Evolutionary conservation across 1,140 invertebrate species (phyloP).

Genomic region (Tetraneura akinire): DNA sequence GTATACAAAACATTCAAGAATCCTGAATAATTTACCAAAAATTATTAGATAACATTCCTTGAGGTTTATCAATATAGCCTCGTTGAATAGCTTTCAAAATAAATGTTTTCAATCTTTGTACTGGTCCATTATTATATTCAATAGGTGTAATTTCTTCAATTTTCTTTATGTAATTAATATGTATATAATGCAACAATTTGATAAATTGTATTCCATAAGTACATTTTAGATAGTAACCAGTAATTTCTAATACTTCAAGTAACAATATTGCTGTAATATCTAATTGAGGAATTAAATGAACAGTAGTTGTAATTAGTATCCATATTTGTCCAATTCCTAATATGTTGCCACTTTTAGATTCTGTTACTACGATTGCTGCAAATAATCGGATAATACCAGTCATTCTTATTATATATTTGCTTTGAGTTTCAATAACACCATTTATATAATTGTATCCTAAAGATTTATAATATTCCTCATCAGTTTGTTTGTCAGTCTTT

Average conservation of each 20-base stretch:
- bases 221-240: conserved; percentile 28
- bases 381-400: conserved; percentile 78
- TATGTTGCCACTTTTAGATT: conserved; percentile 30
- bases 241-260: conserved; percentile 27
- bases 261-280: conserved; percentile 39
- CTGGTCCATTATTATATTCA: conserved; percentile 36
- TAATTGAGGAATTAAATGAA: conserved; percentile 42
- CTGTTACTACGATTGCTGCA: conserved; percentile 74
- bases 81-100: conserved; percentile 5
- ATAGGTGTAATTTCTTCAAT: conserved; percentile 41
- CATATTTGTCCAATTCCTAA: conserved; percentile 39
- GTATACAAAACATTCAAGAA: no score
- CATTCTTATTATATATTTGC: conserved; percentile 81
- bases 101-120: conserved; percentile 45
- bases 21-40: conserved; percentile 37
- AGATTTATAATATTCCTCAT: conserved; percentile 55
- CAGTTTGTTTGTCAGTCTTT: conserved; percentile 28
- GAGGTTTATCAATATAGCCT: conserved; percentile 31
- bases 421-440: conserved; percentile 74
- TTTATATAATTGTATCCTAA: conserved; percentile 65
- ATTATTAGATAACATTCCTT: conserved; percentile 24
- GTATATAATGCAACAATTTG: conserved; percentile 33
- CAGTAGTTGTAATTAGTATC: conserved; percentile 37
- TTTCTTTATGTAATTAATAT: conserved; percentile 20
- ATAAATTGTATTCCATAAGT: conserved; percentile 34